These are phyloP conservation scores for Onychomys torridus DNA, from an alignment of 2,797 vertebrate genomes.

Conservation along the genomic window DNA sequence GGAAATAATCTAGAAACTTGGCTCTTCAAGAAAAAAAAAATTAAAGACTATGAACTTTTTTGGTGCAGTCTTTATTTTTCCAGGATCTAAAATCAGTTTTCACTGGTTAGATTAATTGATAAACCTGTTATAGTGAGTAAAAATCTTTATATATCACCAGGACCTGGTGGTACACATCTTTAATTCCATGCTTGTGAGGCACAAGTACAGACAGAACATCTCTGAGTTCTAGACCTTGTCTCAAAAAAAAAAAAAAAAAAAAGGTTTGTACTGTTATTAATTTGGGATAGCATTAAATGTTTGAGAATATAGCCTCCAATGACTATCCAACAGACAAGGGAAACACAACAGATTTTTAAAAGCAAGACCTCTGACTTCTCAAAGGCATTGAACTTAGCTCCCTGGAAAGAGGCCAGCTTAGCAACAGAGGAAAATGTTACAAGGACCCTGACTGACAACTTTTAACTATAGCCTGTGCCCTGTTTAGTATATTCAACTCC, in stretches of 20 bases:
- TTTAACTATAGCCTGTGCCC: not conserved
- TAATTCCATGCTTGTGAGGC: not conserved
- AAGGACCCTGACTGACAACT: not conserved
- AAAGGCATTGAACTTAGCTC: slow-evolving; percentile 45
- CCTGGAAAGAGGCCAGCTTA: slow-evolving; percentile 36
- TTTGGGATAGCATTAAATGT: not conserved
- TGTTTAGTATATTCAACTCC: not conserved
- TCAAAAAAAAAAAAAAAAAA: not conserved
- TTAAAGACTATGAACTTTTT: not conserved
- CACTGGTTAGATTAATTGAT: not conserved
- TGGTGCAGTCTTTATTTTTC: not conserved
- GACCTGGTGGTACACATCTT: not conserved
- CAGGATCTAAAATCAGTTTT: slow-evolving; percentile 48
- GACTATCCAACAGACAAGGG: not conserved
- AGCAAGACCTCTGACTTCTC: not conserved
- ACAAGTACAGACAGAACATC: not conserved
- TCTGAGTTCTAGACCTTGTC: not conserved
- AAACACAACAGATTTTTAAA: slow-evolving; percentile 19
- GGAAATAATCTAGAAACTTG: not conserved
- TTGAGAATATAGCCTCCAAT: not conserved
- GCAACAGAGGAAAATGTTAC: not conserved
- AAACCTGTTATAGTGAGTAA: not conserved
- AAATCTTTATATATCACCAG: not conserved
- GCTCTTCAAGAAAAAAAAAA: not conserved
- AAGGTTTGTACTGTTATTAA: not conserved